Evolutionary conservation across 2,888 invertebrate genomes (phyloP).

Genomic region (Drosophila pseudotakahashii): DNA sequence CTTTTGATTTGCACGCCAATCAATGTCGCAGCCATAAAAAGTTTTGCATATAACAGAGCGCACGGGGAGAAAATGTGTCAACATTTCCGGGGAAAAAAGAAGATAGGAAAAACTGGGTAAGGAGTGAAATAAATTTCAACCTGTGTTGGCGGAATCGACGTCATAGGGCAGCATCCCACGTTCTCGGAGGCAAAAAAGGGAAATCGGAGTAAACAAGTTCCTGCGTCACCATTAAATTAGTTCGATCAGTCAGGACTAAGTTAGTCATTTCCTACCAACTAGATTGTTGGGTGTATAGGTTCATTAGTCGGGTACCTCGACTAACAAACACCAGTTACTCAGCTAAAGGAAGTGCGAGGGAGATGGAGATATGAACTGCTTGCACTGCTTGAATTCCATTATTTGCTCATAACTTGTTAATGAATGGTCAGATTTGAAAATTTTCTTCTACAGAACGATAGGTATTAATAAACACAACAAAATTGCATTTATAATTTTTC

Average conservation of each 20-base stretch:
- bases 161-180: constrained; percentile 29
- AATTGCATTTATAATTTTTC: too few relatives aligned
- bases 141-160: constrained; percentile 28
- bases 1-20: constrained; percentile 52
- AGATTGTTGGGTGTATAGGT: neutral
- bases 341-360: too few relatives aligned
- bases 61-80: constrained; percentile 10
- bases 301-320: too few relatives aligned
- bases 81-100: constrained; percentile 1
- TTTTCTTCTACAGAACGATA: too few relatives aligned
- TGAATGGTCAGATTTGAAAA: too few relatives aligned
- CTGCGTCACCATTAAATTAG: constrained; percentile 7
- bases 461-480: too few relatives aligned
- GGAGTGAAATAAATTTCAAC: constrained; percentile 26
- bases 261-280: neutral
- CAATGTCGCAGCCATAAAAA: constrained; percentile 27
- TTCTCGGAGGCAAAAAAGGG: constrained; percentile 19
- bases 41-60: constrained; percentile 48
- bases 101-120: neutral
- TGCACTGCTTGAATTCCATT: too few relatives aligned
- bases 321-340: too few relatives aligned
- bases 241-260: constrained; percentile 23
- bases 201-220: constrained; percentile 22
- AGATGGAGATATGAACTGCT: too few relatives aligned
- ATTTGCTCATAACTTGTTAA: too few relatives aligned